Evolutionary conservation across 2,113 vertebrate genomes (phyloP).

Genomic region (Pardalotus punctatus): DNA sequence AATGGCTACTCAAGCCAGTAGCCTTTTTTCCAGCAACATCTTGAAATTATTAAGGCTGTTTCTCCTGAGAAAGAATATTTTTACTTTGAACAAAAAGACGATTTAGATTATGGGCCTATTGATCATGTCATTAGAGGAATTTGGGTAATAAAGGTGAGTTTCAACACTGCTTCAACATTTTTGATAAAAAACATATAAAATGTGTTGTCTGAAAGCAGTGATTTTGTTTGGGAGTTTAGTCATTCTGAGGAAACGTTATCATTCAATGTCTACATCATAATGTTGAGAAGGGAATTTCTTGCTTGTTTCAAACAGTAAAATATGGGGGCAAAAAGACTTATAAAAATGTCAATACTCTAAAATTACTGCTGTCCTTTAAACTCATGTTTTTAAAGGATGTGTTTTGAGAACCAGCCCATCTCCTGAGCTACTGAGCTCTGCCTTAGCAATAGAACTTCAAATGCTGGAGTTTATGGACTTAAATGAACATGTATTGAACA

Average conservation of each 20-base stretch:
- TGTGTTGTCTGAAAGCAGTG: not conserved
- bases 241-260: not conserved
- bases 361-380: not conserved
- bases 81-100: conserved; percentile 76
- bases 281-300: not conserved
- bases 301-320: not conserved
- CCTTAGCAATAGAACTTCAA: not conserved
- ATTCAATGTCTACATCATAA: not conserved
- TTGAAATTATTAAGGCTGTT: conserved; percentile 86
- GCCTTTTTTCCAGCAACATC: conserved; percentile 84
- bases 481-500: not conserved
- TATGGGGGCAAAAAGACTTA: not conserved
- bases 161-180: not conserved
- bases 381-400: not conserved
- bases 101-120: conserved; percentile 79
- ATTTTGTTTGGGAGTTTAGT: not conserved
- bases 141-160: conserved; percentile 76
- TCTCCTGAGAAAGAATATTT: conserved; percentile 85
- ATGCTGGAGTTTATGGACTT: not conserved
- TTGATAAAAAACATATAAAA: not conserved
- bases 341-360: not conserved
- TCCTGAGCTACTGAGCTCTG: not conserved
- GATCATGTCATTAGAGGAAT: conserved; percentile 79
- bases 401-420: not conserved
- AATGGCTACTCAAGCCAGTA: conserved; percentile 85